These are phyloP conservation scores for Catonia carolina DNA, from an alignment of 2,888 invertebrate species.

Conservation along the genomic window DNA sequence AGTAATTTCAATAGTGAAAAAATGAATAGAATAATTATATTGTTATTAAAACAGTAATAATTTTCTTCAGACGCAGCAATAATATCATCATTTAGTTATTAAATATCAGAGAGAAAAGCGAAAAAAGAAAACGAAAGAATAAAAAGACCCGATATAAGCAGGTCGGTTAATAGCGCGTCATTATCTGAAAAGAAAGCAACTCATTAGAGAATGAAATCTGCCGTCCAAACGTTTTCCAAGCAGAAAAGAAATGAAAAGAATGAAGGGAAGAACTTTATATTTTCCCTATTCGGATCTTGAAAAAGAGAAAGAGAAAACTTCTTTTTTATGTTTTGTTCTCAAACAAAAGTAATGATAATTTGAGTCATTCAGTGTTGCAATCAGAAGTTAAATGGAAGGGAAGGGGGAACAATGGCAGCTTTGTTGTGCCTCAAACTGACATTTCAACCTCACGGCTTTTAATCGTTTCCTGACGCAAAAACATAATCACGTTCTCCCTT, in stretches of 20 bases:
- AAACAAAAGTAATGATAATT: slow-evolving; percentile 28
- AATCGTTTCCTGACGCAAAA: slow-evolving; percentile 22
- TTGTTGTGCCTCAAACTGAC: slow-evolving; percentile 17
- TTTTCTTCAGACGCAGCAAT: too few species aligned
- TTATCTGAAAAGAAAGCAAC: slow-evolving; percentile 32
- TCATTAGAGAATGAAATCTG: slow-evolving; percentile 32
- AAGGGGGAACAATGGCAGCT: slow-evolving; percentile 22
- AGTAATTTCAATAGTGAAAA: too few species aligned
- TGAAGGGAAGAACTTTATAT: slow-evolving; percentile 24
- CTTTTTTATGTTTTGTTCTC: slow-evolving; percentile 23
- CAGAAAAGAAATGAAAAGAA: slow-evolving; percentile 19
- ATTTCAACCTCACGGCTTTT: slow-evolving; percentile 19
- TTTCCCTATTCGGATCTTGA: too few species aligned
- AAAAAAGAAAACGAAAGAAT: too few species aligned
- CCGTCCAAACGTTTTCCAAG: slow-evolving; percentile 32
- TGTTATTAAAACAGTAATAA: too few species aligned
- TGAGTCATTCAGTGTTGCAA: slow-evolving; percentile 25
- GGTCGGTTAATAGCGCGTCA: slow-evolving; percentile 19
- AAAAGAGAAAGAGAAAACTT: slow-evolving; percentile 17
- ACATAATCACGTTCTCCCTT: slow-evolving; percentile 8
- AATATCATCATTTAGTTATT: too few species aligned
- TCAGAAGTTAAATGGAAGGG: slow-evolving; percentile 27
- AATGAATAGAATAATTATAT: too few species aligned
- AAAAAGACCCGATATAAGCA: slow-evolving; percentile 2
- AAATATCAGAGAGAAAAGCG: too few species aligned